Evolutionary conservation across 2,888 invertebrate genomes (phyloP), one percentile per base, ranked within the genome.

Genomic region (Eledona agricola): DNA sequence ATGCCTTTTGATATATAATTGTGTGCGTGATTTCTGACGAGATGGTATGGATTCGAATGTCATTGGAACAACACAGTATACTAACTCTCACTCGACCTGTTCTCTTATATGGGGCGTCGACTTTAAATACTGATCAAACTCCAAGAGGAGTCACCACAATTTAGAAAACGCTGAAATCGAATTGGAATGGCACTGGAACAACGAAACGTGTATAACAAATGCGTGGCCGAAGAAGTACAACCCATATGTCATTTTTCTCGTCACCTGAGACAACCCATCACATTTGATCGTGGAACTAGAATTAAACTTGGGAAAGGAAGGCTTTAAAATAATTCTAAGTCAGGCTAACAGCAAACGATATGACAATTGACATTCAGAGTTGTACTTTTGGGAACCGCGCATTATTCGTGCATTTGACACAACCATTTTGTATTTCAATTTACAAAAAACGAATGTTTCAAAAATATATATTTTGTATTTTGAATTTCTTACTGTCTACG

Each of bases 391-490:
- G n/a, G n/a, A n/a, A n/a, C n/a, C n/a, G n/a, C n/a, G 47, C 47
- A 45, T 47, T 46, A 34, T 50, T 54, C 51, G 58, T 60, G 60
- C 55, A 58, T 63, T 65, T 62, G 64, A 67, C 65, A 67, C 65
- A 68, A 66, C 66, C 66, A 63, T 59, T 59, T 57, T 64, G 67
- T 59, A 51, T 52, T 58, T 57, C 28, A 57, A 51, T 60, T 64
- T 71, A 70, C 65, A 70, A 70, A 70, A n/a, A 70, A 70, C 71
- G 67, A 68, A 70, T 68, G 62, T 68, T 71, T 72, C 72, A 72
- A 72, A 72, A 72, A 72, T 72, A 72, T 65, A 71, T 58, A 57
- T 61, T 62, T n/a, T 54, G 23, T 52, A 54, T 55, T 57, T 50
- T 59, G 53, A 50, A 37, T 55, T 51, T 29, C 43, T 49, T 59